phyloP scores from a whole-genome alignment of 1,140 invertebrate species.

The Trichogramma pretiosum region DNA sequence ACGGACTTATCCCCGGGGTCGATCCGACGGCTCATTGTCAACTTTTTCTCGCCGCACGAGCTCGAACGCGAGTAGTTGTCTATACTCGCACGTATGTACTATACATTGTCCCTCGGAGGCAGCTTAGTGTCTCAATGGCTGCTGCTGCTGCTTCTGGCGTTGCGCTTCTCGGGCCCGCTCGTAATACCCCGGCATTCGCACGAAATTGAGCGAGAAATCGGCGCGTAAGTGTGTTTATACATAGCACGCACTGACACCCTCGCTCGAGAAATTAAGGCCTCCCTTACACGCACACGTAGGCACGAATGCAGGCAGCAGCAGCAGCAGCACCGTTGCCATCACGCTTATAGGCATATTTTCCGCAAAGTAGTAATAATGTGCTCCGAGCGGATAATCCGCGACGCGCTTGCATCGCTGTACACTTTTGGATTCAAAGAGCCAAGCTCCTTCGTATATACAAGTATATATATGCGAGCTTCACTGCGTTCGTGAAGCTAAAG shows the following conservation, averaged over 20 bases:
- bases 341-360: background rate
- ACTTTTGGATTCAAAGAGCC: background rate
- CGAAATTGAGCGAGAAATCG: slow-evolving; percentile 40
- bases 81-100: too few species aligned
- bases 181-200: slow-evolving; percentile 15
- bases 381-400: background rate
- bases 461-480: too few species aligned
- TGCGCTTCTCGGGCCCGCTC: background rate
- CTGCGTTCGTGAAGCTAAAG: too few species aligned
- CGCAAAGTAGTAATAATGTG: background rate
- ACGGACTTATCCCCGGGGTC: slow-evolving; percentile 23
- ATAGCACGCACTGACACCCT: slow-evolving; percentile 35
- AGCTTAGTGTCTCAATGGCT: too few species aligned
- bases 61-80: too few species aligned
- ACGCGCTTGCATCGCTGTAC: too few species aligned
- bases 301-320: too few species aligned
- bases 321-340: background rate
- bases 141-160: too few species aligned
- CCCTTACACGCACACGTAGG: background rate
- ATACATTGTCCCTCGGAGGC: too few species aligned
- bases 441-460: too few species aligned
- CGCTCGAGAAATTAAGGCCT: slow-evolving; percentile 19
- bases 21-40: slow-evolving; percentile 6
- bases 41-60: background rate
- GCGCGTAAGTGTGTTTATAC: too few species aligned